Percentiles rank a stretch among this genome's conserved stretches.
These are phyloP conservation scores for Equus quagga DNA, from an alignment of 2,113 vertebrate species.

Conservation along the genomic window DNA sequence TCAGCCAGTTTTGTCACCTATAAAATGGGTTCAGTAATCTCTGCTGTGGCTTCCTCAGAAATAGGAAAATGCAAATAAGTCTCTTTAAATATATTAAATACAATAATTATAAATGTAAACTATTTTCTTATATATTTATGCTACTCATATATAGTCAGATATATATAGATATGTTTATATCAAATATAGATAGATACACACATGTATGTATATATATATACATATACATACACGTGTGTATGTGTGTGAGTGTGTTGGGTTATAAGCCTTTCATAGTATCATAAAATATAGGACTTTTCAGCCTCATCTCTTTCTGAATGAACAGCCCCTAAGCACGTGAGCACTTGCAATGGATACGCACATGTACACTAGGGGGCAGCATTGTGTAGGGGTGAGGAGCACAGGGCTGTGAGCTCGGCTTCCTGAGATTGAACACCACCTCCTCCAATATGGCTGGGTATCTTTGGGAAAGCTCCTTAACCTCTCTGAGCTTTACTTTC, in stretches of 20 bases:
- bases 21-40: background rate
- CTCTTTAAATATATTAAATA: background rate
- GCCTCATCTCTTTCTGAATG: background rate
- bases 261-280: background rate
- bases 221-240: rapidly evolving
- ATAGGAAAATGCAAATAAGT: background rate
- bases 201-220: background rate
- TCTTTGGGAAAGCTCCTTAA: background rate
- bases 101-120: background rate
- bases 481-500: background rate
- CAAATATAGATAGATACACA: background rate
- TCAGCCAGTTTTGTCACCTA: background rate
- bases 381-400: background rate
- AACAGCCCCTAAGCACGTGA: background rate
- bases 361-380: background rate
- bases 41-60: background rate
- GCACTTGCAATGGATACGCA: rapidly evolving
- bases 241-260: background rate
- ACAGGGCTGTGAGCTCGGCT: background rate
- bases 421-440: background rate
- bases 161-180: background rate
- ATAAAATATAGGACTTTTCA: background rate
- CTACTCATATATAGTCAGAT: background rate
- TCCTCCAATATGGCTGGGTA: background rate
- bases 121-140: background rate